A percentile compares a stretch with the other conserved stretches of the same genome.
Conservation (phyloP, 2,113 vertebrate species). For the Emydura subglobosa region DNA sequence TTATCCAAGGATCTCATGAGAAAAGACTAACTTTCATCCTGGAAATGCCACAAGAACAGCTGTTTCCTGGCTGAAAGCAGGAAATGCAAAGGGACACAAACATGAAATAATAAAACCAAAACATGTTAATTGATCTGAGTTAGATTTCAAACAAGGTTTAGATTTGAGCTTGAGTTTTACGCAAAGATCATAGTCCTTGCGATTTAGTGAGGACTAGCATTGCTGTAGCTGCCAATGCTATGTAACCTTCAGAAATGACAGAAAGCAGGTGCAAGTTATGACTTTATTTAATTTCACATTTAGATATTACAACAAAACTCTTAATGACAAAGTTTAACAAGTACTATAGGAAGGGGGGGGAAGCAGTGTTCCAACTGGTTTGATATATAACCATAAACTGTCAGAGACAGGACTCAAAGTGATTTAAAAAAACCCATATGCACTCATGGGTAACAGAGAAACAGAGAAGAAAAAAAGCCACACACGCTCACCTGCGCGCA, state of each 20-base stretch:
- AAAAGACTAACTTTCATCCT: neutral
- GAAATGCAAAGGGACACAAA: neutral
- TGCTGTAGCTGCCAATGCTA: neutral
- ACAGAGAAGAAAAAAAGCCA: no score
- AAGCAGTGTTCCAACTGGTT: conserved; percentile 70
- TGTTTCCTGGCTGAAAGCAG: neutral
- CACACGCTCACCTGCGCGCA: neutral
- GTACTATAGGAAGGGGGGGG: conserved; percentile 63
- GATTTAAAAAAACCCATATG: conserved; percentile 55
- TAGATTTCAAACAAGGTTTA: accelerated
- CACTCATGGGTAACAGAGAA: neutral
- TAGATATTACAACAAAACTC: conserved; percentile 72
- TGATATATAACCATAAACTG: conserved; percentile 65
- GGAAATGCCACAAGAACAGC: conserved; percentile 1
- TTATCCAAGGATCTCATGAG: neutral
- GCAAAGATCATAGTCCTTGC: accelerated
- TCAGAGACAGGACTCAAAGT: conserved; percentile 56
- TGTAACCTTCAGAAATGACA: conserved; percentile 27
- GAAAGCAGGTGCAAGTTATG: conserved; percentile 22
- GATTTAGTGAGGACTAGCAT: neutral
- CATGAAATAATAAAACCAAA: neutral
- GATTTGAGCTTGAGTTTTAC: neutral
- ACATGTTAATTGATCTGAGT: neutral
- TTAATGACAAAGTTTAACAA: conserved; percentile 71
- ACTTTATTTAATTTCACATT: conserved; percentile 73